These are phyloP conservation scores for Falco columbarius DNA, from an alignment of 2,797 vertebrate genomes.

Conservation along the genomic window DNA sequence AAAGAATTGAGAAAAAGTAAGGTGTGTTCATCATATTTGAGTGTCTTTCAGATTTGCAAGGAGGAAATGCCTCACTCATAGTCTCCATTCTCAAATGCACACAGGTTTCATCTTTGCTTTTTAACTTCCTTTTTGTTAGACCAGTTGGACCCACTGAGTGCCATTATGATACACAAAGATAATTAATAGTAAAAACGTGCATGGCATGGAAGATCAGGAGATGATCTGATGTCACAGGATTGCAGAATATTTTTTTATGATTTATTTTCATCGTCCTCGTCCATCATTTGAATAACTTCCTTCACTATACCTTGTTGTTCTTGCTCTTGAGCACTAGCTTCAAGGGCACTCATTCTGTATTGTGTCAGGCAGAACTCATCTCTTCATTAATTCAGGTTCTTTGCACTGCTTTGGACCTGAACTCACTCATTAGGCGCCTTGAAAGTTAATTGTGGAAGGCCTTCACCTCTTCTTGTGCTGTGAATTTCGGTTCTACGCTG, in stretches of 20 bases:
- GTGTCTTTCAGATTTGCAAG: not conserved
- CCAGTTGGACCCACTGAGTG: not conserved
- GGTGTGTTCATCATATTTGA: accelerated
- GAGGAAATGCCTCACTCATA: not conserved
- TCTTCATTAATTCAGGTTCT: not conserved
- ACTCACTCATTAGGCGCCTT: not conserved
- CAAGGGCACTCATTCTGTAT: not conserved
- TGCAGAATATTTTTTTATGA: not conserved
- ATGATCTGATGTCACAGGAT: not conserved
- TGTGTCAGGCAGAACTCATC: not conserved
- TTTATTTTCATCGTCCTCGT: not conserved
- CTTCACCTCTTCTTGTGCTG: not conserved
- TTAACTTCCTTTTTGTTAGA: not conserved
- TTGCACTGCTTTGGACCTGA: not conserved
- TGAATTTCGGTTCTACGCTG: not conserved
- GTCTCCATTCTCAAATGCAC: not conserved
- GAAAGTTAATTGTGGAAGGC: not conserved
- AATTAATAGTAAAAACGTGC: not conserved
- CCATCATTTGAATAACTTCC: not conserved
- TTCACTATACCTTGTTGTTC: not conserved
- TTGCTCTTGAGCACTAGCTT: not conserved
- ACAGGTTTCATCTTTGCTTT: not conserved
- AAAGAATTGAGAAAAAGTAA: not conserved
- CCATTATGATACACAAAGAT: not conserved
- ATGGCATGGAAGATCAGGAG: not conserved